Evolutionary conservation across 2,113 vertebrate species (phyloP).

Genomic region (human (Homo sapiens)): DNA sequence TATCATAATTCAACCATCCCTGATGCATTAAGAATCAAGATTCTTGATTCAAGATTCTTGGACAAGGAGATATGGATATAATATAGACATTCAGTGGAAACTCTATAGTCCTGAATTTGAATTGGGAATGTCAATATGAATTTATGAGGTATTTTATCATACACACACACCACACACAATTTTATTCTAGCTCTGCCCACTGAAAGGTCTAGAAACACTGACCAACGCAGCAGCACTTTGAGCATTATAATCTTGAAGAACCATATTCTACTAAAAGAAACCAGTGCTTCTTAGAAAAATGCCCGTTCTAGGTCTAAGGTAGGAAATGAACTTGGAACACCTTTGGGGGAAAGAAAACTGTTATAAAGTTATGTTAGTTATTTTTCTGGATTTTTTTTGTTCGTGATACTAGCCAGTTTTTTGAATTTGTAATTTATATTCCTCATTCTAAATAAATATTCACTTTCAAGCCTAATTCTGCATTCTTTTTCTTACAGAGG

Average conservation of each 20-base stretch:
- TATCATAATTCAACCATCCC: background rate
- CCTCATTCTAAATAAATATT: background rate
- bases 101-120: background rate
- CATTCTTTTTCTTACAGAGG: background rate
- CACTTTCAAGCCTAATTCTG: background rate
- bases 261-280: background rate
- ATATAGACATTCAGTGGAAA: background rate
- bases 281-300: background rate
- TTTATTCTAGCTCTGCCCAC: background rate
- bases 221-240: background rate
- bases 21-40: background rate
- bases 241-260: background rate
- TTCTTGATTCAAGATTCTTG: background rate
- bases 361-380: background rate
- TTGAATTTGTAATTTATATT: constrained; percentile 15
- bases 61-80: background rate
- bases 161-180: background rate
- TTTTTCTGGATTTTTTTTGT: constrained; percentile 14
- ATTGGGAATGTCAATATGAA: background rate
- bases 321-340: background rate
- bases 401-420: background rate
- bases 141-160: background rate
- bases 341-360: background rate
- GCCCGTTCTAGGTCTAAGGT: background rate
- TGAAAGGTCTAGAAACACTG: background rate